Evolutionary conservation across 23 tunicate genomes (phyloP).

Genomic region (Diplosoma virens): DNA sequence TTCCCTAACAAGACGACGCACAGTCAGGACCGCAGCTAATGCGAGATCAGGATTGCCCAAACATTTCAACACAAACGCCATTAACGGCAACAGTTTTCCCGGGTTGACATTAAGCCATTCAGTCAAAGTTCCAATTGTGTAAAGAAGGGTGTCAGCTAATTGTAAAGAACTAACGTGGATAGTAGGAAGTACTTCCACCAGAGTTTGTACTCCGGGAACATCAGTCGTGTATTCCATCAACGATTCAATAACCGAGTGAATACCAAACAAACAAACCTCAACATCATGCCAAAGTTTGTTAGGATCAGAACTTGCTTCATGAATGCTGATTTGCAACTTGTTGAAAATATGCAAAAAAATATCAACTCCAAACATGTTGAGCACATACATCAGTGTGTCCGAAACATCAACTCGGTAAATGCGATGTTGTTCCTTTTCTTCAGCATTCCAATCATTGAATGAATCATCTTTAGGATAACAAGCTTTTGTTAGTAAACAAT

Average conservation of each 20-base stretch:
- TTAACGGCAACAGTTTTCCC: constrained; percentile 43
- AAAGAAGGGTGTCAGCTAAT: constrained; percentile 77
- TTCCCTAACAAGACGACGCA: constrained; percentile 86
- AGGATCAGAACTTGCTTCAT: not conserved
- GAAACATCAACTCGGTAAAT: constrained; percentile 93
- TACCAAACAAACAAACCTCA: constrained; percentile 80
- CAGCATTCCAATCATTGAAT: constrained; percentile 61
- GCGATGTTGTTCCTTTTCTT: constrained; percentile 93
- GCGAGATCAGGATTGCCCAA: constrained; percentile 63
- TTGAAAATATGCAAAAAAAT: constrained; percentile 59
- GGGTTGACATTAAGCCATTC: constrained; percentile 81
- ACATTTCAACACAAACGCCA: constrained; percentile 76
- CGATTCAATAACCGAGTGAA: constrained; percentile 76
- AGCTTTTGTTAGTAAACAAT: constrained; percentile 53
- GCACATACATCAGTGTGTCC: constrained; percentile 87
- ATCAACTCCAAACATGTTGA: constrained; percentile 57
- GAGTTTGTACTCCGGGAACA: constrained; percentile 31
- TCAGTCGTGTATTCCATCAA: constrained; percentile 53
- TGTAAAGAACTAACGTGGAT: constrained; percentile 51
- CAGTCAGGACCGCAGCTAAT: constrained; percentile 71
- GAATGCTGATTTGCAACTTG: constrained; percentile 21
- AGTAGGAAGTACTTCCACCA: constrained; percentile 52
- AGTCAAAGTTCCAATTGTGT: constrained; percentile 81
- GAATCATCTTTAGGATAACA: constrained; percentile 69
- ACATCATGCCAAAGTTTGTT: constrained; percentile 72